A percentile compares a stretch with the other conserved stretches of the same genome.
These are phyloP conservation scores for Agrotis exclamationis DNA, from an alignment of 2,888 invertebrate genomes.

Conservation along the genomic window DNA sequence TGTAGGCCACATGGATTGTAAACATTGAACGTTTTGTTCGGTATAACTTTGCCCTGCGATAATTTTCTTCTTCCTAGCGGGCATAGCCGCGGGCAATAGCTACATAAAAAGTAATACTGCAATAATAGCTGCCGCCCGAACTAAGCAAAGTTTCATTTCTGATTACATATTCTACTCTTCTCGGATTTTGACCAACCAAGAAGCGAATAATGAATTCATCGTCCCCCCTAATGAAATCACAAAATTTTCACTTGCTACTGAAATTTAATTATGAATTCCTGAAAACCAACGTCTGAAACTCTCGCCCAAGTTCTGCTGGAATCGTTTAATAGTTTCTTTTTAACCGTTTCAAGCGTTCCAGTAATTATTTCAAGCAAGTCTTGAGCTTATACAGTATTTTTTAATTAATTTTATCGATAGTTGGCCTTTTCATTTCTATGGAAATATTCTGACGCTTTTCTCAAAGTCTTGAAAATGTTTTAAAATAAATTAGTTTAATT, in stretches of 20 bases:
- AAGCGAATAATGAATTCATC: slow-evolving; percentile 58
- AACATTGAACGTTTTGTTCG: too few species aligned
- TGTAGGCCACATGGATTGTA: too few species aligned
- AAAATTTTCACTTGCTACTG: slow-evolving; percentile 54
- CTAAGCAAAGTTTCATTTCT: slow-evolving; percentile 39
- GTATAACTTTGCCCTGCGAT: too few species aligned
- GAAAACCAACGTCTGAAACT: slow-evolving; percentile 54
- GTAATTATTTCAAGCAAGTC: slow-evolving; percentile 53
- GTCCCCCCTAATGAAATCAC: slow-evolving; percentile 57
- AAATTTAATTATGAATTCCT: slow-evolving; percentile 65
- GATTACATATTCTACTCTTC: slow-evolving; percentile 39
- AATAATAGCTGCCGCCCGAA: neutral
- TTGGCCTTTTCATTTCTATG: neutral
- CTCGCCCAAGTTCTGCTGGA: slow-evolving; percentile 47
- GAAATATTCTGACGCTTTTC: neutral
- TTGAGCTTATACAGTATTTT: slow-evolving; percentile 31
- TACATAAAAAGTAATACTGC: neutral
- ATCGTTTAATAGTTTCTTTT: slow-evolving; percentile 62
- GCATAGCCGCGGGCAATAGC: neutral
- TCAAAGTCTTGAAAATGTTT: neutral
- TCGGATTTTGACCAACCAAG: slow-evolving; percentile 43
- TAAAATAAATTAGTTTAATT: too few species aligned
- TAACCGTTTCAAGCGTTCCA: slow-evolving; percentile 34
- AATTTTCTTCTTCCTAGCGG: neutral
- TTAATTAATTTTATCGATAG: slow-evolving; percentile 36